These are phyloP conservation scores for Blastobasis lacticolella DNA, from an alignment of 2,888 invertebrate species.

Conservation along the genomic window DNA sequence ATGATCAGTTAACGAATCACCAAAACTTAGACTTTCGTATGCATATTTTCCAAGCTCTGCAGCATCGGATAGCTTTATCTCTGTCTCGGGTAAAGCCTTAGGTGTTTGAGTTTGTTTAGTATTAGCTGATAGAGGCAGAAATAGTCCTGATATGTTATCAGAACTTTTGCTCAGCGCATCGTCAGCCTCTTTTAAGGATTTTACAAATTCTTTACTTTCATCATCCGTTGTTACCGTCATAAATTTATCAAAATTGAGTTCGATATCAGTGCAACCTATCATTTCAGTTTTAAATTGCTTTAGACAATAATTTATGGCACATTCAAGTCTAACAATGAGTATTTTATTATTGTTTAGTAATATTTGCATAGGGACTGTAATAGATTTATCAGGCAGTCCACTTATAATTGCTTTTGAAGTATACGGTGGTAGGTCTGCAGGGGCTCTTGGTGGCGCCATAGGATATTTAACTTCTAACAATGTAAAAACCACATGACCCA, in stretches of 20 bases:
- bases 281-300: slow-evolving; percentile 69
- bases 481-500: slow-evolving; percentile 71
- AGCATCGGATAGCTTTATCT: slow-evolving; percentile 57
- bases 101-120: slow-evolving; percentile 77
- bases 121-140: slow-evolving; percentile 39
- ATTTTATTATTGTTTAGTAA: slow-evolving; percentile 53
- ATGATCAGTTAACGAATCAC: slow-evolving; percentile 70
- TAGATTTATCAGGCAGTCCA: slow-evolving; percentile 53
- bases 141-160: slow-evolving; percentile 30
- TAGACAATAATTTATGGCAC: slow-evolving; percentile 75
- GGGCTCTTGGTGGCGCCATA: slow-evolving; percentile 38
- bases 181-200: slow-evolving; percentile 47
- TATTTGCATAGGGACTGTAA: slow-evolving; percentile 50
- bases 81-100: slow-evolving; percentile 72
- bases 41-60: slow-evolving; percentile 74
- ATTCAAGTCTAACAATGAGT: slow-evolving; percentile 56
- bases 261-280: slow-evolving; percentile 62
- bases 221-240: slow-evolving; percentile 35
- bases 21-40: slow-evolving; percentile 68
- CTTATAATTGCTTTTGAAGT: slow-evolving; percentile 53
- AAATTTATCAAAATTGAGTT: slow-evolving; percentile 55
- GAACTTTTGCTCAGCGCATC: slow-evolving; percentile 35
- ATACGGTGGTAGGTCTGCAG: slow-evolving; percentile 49
- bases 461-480: slow-evolving; percentile 66
- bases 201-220: slow-evolving; percentile 46